Conservation (phyloP, 2,888 invertebrate genomes). For the Drosophila sordidula region DNA sequence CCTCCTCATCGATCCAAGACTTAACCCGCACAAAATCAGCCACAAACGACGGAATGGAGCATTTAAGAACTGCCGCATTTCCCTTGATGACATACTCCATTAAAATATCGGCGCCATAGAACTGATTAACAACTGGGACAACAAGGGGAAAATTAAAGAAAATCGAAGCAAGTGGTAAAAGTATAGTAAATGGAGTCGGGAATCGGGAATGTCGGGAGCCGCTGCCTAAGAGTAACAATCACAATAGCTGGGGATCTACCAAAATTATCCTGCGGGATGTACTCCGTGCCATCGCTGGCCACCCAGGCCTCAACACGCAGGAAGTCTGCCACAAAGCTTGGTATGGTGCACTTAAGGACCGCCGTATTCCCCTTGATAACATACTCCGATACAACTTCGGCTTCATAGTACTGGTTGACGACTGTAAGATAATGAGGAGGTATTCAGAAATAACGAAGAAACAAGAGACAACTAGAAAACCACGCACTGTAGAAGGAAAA, state of each 20-base stretch:
- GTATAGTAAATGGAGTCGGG: slow-evolving; percentile 3
- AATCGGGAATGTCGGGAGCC: slow-evolving; percentile 1
- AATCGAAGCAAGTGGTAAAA: slow-evolving; percentile 6
- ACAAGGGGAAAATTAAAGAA: slow-evolving; percentile 16
- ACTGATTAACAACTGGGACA: slow-evolving; percentile 89
- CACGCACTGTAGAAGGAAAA: slow-evolving; percentile 14
- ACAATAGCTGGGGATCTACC: slow-evolving; percentile 86
- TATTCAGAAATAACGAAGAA: slow-evolving; percentile 1
- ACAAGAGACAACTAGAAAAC: slow-evolving; percentile 1
- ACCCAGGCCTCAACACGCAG: slow-evolving; percentile 95
- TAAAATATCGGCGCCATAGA: slow-evolving; percentile 90
- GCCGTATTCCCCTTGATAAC: slow-evolving; percentile 95
- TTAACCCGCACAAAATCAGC: slow-evolving; percentile 90
- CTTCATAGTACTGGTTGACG: slow-evolving; percentile 95
- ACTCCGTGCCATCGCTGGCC: slow-evolving; percentile 89
- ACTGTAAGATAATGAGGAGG: slow-evolving; percentile 86
- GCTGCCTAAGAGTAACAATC: slow-evolving; percentile 20
- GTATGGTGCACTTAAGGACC: slow-evolving; percentile 94
- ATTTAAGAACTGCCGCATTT: slow-evolving; percentile 90
- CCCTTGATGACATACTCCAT: slow-evolving; percentile 91
- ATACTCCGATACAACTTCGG: slow-evolving; percentile 95
- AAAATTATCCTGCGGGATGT: slow-evolving; percentile 89
- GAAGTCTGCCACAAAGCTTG: slow-evolving; percentile 95
- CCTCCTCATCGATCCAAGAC: slow-evolving; percentile 89
- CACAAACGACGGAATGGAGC: slow-evolving; percentile 91